A percentile compares a stretch with the other conserved stretches of the same genome.
These are phyloP conservation scores for Timema cristinae DNA, from an alignment of 2,888 invertebrate species.

Conservation along the genomic window DNA sequence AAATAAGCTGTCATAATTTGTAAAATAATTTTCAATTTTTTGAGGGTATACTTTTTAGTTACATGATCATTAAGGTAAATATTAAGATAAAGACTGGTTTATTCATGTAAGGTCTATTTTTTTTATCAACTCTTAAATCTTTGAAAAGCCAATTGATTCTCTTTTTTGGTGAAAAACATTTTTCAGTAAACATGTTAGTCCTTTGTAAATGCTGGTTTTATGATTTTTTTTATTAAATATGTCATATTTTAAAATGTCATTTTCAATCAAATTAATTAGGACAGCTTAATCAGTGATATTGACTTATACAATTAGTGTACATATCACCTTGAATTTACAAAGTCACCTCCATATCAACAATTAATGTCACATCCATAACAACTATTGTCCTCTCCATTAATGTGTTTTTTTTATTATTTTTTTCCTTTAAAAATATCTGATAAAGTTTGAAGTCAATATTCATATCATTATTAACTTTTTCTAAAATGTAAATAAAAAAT, in stretches of 20 bases:
- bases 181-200: not conserved
- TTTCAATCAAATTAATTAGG: no score
- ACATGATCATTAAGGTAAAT: no score
- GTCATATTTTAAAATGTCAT: no score
- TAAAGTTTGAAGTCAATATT: not conserved
- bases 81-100: no score
- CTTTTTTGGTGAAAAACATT: not conserved
- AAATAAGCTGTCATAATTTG: no score
- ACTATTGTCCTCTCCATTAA: not conserved
- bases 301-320: not conserved
- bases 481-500: not conserved
- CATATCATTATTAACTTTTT: not conserved
- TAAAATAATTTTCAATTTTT: no score
- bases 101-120: no score
- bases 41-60: no score
- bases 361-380: constrained; percentile 3
- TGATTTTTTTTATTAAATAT: not conserved
- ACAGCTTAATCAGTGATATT: no score
- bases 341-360: not conserved
- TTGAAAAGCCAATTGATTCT: no score
- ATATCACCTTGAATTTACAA: not conserved
- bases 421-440: not conserved
- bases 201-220: not conserved
- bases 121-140: no score
- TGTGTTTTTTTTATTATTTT: not conserved